Evolutionary conservation across 53 echinoderm and acorn worm species (phyloP).

Genomic region (Patiria pectinifera): DNA sequence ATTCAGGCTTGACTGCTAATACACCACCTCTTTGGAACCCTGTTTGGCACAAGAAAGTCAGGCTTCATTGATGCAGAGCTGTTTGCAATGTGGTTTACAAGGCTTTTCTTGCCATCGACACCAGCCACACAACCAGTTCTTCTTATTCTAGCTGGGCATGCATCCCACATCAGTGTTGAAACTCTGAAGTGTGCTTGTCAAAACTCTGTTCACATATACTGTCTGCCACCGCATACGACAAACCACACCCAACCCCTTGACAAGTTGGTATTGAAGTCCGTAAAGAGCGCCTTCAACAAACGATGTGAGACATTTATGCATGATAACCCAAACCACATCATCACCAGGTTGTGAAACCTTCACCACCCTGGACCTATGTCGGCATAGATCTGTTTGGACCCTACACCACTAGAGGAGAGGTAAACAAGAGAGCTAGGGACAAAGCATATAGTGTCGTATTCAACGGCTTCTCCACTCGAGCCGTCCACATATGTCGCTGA

Average conservation of each 20-base stretch:
- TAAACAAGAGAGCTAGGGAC: conserved; percentile 56
- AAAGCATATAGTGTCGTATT: conserved; percentile 62
- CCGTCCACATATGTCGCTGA: conserved; percentile 4
- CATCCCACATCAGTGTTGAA: conserved; percentile 47
- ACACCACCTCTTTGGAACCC: conserved; percentile 51
- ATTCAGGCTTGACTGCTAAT: conserved; percentile 45
- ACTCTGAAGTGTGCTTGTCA: conserved; percentile 51
- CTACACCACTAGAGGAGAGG: conserved; percentile 45
- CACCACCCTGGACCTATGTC: conserved; percentile 62
- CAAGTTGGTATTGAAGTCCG: conserved; percentile 48
- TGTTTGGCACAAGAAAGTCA: conserved; percentile 66
- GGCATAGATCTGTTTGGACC: conserved; percentile 62
- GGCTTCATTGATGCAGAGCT: conserved; percentile 60
- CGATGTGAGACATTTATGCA: conserved; percentile 61
- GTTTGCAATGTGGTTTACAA: conserved; percentile 70
- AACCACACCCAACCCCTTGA: conserved; percentile 76
- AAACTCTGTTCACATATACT: conserved; percentile 65
- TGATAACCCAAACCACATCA: conserved; percentile 58
- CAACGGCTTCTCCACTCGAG: conserved; percentile 60
- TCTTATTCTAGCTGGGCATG: conserved; percentile 48
- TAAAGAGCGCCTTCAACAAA: conserved; percentile 63
- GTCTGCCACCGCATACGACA: conserved; percentile 71
- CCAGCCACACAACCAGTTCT: conserved; percentile 56
- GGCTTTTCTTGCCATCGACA: conserved; percentile 30
- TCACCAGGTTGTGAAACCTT: conserved; percentile 49